Base-by-base conservation (phyloP, 2,888 invertebrate species). In the Hedya salicella region DNA sequence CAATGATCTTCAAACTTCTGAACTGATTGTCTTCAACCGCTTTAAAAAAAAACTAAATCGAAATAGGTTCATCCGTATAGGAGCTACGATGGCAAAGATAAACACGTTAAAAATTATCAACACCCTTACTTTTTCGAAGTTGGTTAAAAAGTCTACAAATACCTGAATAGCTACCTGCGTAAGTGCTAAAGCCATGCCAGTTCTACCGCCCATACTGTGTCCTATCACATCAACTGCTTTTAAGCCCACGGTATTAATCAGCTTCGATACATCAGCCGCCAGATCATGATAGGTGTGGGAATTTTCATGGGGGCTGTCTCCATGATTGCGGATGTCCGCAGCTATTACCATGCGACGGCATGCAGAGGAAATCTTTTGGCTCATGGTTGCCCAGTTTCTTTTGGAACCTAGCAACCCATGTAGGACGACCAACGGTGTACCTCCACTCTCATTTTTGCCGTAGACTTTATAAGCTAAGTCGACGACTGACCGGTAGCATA, bases 151-250 rank as follows among this genome's bases (percentile, higher is more conserved):
- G 2, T 2, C 11, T 9, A 32, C 36, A 2, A 11, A 5, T 2
- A 36, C 36, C 1, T 9, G 8, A 9, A 5, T 32, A 36, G 3
- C 36, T 49, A 85, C 86, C 85, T 84, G 73, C 8, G 91, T 92
- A 42, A 98, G 86, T 4, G 97, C 96, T 50, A 96, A 90, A 44
- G 94, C 92, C 97, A 98, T 98, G 74, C 95, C 95, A 1, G 96
- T 93, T 65, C 97, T 94, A n/a, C 98, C 98, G 13, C 98, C 98
- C 97, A 98, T 97, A 72, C 97, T 97, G 82, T 98, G 98, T 0
- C 98, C 98, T 76, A 98, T 85, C 21, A 97, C 76, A 39, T 93
- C 83, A 0, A 94, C 93, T 80, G 93, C 93, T 1, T 88, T 76
- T 11, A 96, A 88, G 0, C 88, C 80, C 39, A 94, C 82, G 68